Conservation (phyloP, 2,888 invertebrate species). For the Ashinkailepas kermadecensis region DNA sequence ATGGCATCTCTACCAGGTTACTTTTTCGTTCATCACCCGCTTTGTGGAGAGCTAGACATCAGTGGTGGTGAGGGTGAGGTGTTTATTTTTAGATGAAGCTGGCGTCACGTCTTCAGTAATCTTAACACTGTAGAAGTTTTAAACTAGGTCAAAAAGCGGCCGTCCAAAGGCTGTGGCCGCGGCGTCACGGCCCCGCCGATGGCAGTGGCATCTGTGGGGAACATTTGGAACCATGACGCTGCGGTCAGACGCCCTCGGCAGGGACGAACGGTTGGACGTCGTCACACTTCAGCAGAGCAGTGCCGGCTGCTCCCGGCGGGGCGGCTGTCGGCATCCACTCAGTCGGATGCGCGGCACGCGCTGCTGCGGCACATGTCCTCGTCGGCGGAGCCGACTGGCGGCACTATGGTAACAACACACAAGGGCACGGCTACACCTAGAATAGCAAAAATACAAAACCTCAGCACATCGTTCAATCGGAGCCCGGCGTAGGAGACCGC, state of each 20-base stretch:
- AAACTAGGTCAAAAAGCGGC: neutral
- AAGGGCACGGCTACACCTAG: neutral
- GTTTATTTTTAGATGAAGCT: constrained; percentile 22
- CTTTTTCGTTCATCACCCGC: too few relatives aligned
- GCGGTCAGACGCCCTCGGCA: neutral
- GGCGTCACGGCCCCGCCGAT: neutral
- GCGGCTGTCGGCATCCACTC: too few relatives aligned
- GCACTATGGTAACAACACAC: neutral
- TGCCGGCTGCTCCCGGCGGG: neutral
- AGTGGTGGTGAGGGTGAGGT: neutral
- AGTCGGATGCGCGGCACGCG: too few relatives aligned
- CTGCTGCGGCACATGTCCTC: too few relatives aligned
- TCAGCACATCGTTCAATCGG: neutral
- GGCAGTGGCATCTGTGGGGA: neutral
- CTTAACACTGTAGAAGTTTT: neutral
- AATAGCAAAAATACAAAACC: neutral
- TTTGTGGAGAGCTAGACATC: too few relatives aligned
- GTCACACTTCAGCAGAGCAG: neutral
- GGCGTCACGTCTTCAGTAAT: neutral
- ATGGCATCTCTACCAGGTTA: too few relatives aligned
- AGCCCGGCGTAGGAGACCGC: neutral
- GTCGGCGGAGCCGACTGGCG: neutral
- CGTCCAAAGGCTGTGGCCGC: neutral
- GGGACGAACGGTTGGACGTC: neutral
- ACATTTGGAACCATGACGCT: neutral